phyloP scores from a whole-genome alignment of 2,113 vertebrate genomes.

The Pionites leucogaster region DNA sequence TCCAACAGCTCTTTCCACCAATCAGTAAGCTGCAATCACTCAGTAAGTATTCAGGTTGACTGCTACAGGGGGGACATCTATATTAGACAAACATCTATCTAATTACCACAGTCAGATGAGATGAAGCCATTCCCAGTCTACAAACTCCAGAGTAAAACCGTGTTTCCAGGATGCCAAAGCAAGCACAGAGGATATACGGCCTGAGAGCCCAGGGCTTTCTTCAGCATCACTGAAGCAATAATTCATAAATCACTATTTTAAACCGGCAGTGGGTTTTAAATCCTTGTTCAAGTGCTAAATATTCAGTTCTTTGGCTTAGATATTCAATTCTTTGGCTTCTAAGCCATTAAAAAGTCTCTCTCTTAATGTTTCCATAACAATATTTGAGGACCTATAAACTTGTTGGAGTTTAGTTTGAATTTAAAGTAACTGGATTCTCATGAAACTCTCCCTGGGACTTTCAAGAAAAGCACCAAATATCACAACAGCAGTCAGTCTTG shows the following conservation, averaged over 20 bases:
- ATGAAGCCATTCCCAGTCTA: not conserved
- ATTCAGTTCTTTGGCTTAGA: not conserved
- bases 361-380: not conserved
- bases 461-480: constrained; percentile 48
- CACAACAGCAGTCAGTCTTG: not conserved
- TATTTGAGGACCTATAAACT: constrained; percentile 42
- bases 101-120: not conserved
- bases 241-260: constrained; percentile 2
- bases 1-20: not conserved
- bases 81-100: not conserved
- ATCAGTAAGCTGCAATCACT: not conserved
- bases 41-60: not conserved
- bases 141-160: not conserved
- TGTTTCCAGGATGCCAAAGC: not conserved
- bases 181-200: not conserved
- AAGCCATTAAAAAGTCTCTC: constrained; percentile 1
- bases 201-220: not conserved
- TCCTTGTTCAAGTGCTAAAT: not conserved
- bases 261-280: not conserved
- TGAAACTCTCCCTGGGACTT: constrained; percentile 53
- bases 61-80: not conserved
- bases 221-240: not conserved
- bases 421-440: constrained; percentile 42
- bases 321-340: not conserved
- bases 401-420: constrained; percentile 17